These are phyloP conservation scores for Paguma larvata DNA, from an alignment of 2,797 vertebrate species.

Conservation along the genomic window DNA sequence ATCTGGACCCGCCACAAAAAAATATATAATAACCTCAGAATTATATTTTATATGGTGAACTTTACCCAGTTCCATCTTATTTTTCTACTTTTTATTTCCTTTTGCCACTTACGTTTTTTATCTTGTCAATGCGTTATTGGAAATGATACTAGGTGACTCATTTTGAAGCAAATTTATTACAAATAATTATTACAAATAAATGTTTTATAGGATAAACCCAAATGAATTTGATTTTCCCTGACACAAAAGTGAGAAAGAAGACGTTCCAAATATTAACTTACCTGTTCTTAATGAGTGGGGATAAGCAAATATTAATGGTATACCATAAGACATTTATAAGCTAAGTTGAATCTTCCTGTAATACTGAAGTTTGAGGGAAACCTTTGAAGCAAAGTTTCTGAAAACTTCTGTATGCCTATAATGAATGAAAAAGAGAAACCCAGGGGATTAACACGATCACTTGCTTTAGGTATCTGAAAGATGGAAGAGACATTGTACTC, in stretches of 20 bases:
- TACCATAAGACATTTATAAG: not conserved
- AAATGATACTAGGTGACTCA: slow-evolving; percentile 45
- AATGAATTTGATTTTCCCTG: slow-evolving; percentile 50
- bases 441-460: not conserved
- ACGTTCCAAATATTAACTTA: slow-evolving; percentile 1
- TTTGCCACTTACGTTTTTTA: slow-evolving; percentile 41
- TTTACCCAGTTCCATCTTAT: slow-evolving; percentile 26
- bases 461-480: slow-evolving; percentile 17
- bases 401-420: not conserved
- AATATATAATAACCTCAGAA: not conserved
- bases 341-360: not conserved
- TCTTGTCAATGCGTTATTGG: slow-evolving; percentile 6
- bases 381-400: slow-evolving; percentile 48
- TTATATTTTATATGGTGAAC: slow-evolving; percentile 45
- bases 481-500: not conserved
- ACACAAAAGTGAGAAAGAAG: slow-evolving; percentile 65
- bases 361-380: slow-evolving; percentile 17
- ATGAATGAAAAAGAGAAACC: slow-evolving; percentile 55
- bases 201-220: slow-evolving; percentile 25
- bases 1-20: slow-evolving; percentile 15
- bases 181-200: slow-evolving; percentile 41
- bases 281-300: slow-evolving; percentile 11
- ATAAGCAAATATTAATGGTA: slow-evolving; percentile 6
- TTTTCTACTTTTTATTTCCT: slow-evolving; percentile 43
- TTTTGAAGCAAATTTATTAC: slow-evolving; percentile 39